Percentiles rank a stretch among this genome's conserved stretches.
Evolutionary conservation across 2,797 vertebrate genomes (phyloP).

Genomic region (Cuculus canorus): DNA sequence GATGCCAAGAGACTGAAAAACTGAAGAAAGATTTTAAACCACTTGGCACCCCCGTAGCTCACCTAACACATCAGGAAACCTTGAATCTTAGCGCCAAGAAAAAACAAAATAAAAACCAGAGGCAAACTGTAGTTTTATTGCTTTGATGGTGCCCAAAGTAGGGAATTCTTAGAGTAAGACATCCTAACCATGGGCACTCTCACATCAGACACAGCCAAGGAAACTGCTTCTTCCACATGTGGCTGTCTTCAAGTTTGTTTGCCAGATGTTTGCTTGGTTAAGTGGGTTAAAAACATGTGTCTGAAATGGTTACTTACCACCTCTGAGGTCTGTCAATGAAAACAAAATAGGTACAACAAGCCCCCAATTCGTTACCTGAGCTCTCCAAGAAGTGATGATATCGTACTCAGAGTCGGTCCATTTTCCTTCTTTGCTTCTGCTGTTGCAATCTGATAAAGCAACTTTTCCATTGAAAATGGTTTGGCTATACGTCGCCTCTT

Average conservation of each 20-base stretch:
- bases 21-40: not conserved
- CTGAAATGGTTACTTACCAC: conserved; percentile 26
- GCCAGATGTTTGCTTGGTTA: not conserved
- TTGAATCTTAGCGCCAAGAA: not conserved
- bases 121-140: not conserved
- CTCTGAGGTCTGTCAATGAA: conserved; percentile 32
- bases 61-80: not conserved
- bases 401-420: conserved; percentile 90
- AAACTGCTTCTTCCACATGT: not conserved
- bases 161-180: not conserved
- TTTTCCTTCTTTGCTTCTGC: conserved; percentile 98
- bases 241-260: not conserved
- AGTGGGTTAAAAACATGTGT: not conserved
- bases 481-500: conserved; percentile 96
- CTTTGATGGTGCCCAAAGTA: not conserved
- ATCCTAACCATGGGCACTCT: not conserved
- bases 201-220: not conserved
- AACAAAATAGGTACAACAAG: not conserved
- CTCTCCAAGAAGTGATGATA: conserved; percentile 96
- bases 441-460: conserved; percentile 98
- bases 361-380: conserved; percentile 85
- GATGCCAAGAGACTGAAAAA: not conserved
- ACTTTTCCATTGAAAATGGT: conserved; percentile 99
- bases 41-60: not conserved
- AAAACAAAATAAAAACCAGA: not conserved